Percentiles rank a stretch among this genome's conserved stretches.
Evolutionary conservation across 2,113 vertebrate genomes (phyloP).

Genomic region (Sarotherodon lohbergeri): DNA sequence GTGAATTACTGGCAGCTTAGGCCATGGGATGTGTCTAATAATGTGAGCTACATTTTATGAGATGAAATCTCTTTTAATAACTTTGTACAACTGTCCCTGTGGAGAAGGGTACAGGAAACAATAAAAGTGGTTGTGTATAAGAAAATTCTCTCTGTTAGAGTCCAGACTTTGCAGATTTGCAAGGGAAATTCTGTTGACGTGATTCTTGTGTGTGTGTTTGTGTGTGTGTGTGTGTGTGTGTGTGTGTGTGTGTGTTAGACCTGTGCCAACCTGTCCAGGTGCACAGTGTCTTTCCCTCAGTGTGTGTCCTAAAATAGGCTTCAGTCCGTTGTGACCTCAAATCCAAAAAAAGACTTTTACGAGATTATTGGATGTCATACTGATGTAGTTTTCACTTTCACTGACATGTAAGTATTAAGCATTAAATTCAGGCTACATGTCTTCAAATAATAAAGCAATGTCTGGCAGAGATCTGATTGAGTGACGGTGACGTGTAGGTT

Average conservation of each 20-base stretch:
- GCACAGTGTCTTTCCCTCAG: neutral
- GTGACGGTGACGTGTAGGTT: neutral
- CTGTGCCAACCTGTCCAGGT: neutral
- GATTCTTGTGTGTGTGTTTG: neutral
- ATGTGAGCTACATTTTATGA: neutral
- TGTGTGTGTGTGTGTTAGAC: neutral
- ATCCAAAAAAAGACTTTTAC: neutral
- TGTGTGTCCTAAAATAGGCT: neutral
- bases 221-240: neutral
- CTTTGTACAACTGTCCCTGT: neutral
- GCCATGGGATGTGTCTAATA: conserved; percentile 1
- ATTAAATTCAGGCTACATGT: neutral
- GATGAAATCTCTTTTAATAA: neutral
- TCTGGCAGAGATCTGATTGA: neutral
- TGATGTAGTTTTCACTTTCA: neutral
- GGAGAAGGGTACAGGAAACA: neutral
- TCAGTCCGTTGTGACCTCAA: neutral
- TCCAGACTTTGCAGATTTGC: neutral
- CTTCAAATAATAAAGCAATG: neutral
- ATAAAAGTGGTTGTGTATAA: neutral
- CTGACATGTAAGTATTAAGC: neutral
- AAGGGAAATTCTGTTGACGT: neutral
- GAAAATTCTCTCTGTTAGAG: neutral
- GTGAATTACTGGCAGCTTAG: conserved; percentile 3
- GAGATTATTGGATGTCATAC: neutral